Evolutionary conservation across 2,888 invertebrate species (phyloP).

Genomic region (Vandiemenella viatica): DNA sequence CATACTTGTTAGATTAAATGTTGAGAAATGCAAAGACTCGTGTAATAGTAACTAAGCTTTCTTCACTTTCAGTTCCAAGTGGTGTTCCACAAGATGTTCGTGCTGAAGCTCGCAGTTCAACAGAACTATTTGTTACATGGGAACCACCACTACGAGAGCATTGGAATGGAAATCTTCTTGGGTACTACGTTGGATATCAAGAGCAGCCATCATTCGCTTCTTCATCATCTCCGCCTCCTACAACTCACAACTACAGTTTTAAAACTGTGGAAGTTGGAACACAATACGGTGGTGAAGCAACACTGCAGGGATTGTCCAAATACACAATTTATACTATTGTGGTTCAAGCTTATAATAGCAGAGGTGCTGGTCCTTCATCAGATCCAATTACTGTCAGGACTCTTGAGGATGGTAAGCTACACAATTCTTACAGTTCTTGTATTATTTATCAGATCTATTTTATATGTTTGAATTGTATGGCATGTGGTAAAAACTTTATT

Average conservation of each 20-base stretch:
- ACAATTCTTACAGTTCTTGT: too few relatives aligned
- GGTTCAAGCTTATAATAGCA: slow-evolving; percentile 74
- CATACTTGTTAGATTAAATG: too few relatives aligned
- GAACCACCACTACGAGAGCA: slow-evolving; percentile 71
- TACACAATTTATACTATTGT: slow-evolving; percentile 68
- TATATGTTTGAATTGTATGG: background rate
- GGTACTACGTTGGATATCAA: slow-evolving; percentile 77
- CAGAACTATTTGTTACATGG: slow-evolving; percentile 72
- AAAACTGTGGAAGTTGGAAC: slow-evolving; percentile 55
- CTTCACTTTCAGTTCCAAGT: slow-evolving; percentile 41
- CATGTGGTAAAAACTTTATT: background rate
- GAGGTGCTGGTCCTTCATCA: slow-evolving; percentile 72
- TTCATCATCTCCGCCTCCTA: slow-evolving; percentile 9
- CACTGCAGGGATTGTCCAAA: slow-evolving; percentile 54
- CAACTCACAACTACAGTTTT: slow-evolving; percentile 39
- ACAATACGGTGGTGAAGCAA: slow-evolving; percentile 52
- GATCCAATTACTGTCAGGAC: slow-evolving; percentile 65
- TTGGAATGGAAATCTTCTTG: slow-evolving; percentile 77
- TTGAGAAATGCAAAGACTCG: too few relatives aligned
- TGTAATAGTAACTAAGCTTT: too few relatives aligned
- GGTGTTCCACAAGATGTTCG: slow-evolving; percentile 69
- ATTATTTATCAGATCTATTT: background rate
- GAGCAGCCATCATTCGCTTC: slow-evolving; percentile 31
- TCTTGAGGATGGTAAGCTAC: slow-evolving; percentile 58
- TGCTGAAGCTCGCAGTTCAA: slow-evolving; percentile 71